A percentile compares a stretch with the other conserved stretches of the same genome.
Conservation (phyloP, 2,113 vertebrate genomes). For the Leucosticte australis region DNA sequence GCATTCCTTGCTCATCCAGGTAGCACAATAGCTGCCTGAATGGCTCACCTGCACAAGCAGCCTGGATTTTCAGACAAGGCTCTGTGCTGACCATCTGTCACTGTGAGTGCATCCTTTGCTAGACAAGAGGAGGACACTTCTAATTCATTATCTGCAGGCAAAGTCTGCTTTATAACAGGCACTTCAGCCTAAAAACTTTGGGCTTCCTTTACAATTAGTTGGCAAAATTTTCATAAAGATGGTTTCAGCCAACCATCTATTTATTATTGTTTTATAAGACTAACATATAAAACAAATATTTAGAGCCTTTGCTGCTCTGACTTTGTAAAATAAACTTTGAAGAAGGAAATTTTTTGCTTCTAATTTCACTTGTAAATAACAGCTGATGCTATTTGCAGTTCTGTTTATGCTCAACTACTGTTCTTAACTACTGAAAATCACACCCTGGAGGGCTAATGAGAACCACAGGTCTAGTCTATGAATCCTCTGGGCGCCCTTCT, state of each 20-base stretch:
- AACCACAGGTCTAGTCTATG: neutral
- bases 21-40: neutral
- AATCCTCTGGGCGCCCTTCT: neutral
- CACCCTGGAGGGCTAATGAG: neutral
- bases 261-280: neutral
- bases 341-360: neutral
- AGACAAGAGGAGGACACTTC: neutral
- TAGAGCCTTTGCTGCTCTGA: neutral
- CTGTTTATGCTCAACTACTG: neutral
- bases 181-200: neutral
- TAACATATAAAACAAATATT: neutral
- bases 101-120: neutral
- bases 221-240: neutral
- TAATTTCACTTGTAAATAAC: neutral
- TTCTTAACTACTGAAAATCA: neutral
- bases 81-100: neutral
- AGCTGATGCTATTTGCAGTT: neutral
- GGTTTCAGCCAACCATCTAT: neutral
- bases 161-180: neutral
- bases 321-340: neutral
- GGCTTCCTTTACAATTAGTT: neutral
- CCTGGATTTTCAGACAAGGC: fast-evolving
- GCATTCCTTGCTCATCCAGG: neutral
- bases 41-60: neutral
- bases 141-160: neutral